Conservation (phyloP, 2,797 vertebrate species). For the Anguilla marmorata region DNA sequence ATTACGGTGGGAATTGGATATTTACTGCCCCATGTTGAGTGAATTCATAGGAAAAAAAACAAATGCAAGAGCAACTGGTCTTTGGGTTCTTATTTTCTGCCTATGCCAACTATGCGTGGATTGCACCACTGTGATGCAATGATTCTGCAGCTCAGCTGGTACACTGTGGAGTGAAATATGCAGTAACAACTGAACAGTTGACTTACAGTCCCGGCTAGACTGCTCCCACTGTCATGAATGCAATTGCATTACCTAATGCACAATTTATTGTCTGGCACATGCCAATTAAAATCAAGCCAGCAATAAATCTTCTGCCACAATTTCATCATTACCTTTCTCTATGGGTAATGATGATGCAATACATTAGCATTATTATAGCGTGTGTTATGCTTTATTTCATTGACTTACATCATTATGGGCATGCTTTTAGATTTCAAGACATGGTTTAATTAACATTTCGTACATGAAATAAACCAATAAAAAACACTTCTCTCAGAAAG, state of each 20-base stretch:
- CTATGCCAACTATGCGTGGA: not conserved
- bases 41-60: too few species aligned
- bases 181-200: not conserved
- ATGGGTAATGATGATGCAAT: not conserved
- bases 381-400: slow-evolving; percentile 28
- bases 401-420: slow-evolving; percentile 32
- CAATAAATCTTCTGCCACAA: slow-evolving; percentile 21
- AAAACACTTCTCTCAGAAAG: not conserved
- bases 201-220: not conserved
- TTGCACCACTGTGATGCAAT: not conserved
- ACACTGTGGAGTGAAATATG: not conserved
- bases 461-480: not conserved
- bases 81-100: not conserved
- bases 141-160: not conserved
- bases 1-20: too few species aligned
- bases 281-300: slow-evolving; percentile 7
- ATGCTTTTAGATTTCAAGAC: slow-evolving; percentile 18
- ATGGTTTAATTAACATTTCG: slow-evolving; percentile 30
- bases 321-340: not conserved
- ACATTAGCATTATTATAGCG: not conserved
- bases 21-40: too few species aligned
- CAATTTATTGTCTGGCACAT: not conserved
- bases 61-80: too few species aligned
- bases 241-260: not conserved
- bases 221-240: not conserved